Conservation (phyloP, 1,140 invertebrate genomes). For the Cydia strobilella region DNA sequence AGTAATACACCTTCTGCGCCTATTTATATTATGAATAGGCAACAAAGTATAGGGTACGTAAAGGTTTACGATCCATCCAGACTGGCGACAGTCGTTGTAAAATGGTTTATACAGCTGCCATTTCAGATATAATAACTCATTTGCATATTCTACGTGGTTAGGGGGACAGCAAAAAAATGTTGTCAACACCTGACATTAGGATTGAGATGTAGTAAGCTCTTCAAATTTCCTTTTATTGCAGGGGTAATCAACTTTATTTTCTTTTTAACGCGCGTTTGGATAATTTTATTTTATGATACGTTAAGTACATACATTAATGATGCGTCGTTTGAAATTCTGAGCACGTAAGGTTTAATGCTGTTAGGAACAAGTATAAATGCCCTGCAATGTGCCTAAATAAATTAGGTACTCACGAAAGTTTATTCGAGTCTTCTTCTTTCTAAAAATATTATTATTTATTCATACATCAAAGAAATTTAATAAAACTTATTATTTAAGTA, state of each 20-base stretch:
- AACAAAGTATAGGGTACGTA: conserved; percentile 18
- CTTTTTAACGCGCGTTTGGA: conserved; percentile 12
- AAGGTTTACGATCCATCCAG: conserved; percentile 28
- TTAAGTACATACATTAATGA: neutral
- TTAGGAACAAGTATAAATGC: neutral
- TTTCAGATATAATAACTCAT: conserved; percentile 29
- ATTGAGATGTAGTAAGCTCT: neutral
- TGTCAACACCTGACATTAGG: conserved; percentile 11
- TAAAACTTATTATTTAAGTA: no score
- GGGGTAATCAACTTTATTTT: conserved; percentile 4
- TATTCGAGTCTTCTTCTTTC: neutral
- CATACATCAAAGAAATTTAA: no score
- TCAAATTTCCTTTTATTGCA: neutral
- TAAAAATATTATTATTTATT: no score
- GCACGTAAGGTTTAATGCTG: neutral
- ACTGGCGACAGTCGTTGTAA: conserved; percentile 23
- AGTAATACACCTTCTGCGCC: neutral
- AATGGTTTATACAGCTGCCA: conserved; percentile 30
- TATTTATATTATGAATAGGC: neutral
- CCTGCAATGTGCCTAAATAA: neutral
- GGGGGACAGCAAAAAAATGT: neutral
- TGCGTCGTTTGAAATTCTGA: neutral
- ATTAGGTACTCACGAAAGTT: neutral
- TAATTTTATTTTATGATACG: conserved; percentile 8
- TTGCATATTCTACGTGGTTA: conserved; percentile 15